phyloP scores from a whole-genome alignment of 2,113 vertebrate species.

The Meleagris gallopavo region DNA sequence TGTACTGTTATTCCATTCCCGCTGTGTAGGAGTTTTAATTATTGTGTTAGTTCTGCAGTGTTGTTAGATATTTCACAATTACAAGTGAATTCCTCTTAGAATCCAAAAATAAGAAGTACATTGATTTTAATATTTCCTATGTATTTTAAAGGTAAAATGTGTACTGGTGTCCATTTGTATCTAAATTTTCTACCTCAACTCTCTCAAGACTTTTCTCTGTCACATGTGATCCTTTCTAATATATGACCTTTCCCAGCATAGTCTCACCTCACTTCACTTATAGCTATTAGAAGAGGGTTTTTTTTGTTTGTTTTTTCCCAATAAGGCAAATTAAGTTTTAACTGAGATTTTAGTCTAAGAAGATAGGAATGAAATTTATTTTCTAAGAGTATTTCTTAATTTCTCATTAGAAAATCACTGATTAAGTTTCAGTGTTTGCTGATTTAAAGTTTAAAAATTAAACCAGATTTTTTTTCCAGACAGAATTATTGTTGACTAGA shows the following conservation, averaged over 20 bases:
- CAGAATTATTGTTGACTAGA: constrained; percentile 40
- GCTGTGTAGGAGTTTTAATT: fast-evolving
- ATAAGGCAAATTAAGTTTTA: background rate
- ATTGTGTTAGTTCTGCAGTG: background rate
- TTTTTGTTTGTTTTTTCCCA: background rate
- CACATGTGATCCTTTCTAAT: background rate
- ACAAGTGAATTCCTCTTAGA: background rate
- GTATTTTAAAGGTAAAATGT: background rate
- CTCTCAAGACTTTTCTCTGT: background rate
- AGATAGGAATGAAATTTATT: background rate
- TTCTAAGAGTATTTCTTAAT: constrained; percentile 11
- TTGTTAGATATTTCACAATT: background rate
- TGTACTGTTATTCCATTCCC: background rate
- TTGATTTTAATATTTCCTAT: background rate
- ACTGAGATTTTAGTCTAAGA: background rate
- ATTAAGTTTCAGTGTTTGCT: constrained; percentile 34
- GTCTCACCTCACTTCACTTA: background rate
- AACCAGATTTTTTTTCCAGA: background rate
- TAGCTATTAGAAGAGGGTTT: background rate
- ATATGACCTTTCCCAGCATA: background rate
- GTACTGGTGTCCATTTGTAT: background rate
- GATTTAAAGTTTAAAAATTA: constrained; percentile 51
- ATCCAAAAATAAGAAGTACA: background rate
- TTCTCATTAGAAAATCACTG: constrained; percentile 41
- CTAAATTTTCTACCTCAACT: background rate